Evolutionary conservation across 1,140 invertebrate genomes (phyloP).

Genomic region (Antheraea mylitta): DNA sequence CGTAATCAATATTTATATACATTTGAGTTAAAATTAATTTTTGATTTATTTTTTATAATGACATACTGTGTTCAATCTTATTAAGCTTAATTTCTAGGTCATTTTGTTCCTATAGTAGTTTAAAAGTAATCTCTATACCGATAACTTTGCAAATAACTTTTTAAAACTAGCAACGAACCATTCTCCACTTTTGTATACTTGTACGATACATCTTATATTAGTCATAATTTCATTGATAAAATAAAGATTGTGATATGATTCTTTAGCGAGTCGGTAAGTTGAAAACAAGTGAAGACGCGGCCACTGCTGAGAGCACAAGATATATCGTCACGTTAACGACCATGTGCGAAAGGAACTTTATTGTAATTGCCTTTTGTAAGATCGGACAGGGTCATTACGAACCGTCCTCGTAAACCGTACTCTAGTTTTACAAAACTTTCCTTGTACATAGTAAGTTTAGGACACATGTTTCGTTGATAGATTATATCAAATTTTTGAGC

Average conservation of each 20-base stretch:
- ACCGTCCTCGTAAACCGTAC: slow-evolving; percentile 48
- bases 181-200: too few relatives aligned
- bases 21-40: too few relatives aligned
- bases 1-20: too few relatives aligned
- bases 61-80: too few relatives aligned
- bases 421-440: slow-evolving; percentile 53
- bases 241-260: slow-evolving; percentile 20
- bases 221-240: too few relatives aligned
- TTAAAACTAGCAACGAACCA: not conserved
- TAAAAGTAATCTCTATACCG: too few relatives aligned
- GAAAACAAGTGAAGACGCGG: slow-evolving; percentile 50
- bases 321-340: slow-evolving; percentile 77
- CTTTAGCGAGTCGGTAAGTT: slow-evolving; percentile 36
- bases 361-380: slow-evolving; percentile 79
- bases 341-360: slow-evolving; percentile 76
- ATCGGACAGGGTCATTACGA: slow-evolving; percentile 72
- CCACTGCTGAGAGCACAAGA: slow-evolving; percentile 57
- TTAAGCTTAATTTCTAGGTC: too few relatives aligned
- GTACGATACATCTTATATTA: too few relatives aligned
- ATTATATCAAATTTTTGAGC: not conserved
- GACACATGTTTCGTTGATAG: not conserved
- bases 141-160: too few relatives aligned
- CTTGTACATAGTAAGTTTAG: slow-evolving; percentile 19
- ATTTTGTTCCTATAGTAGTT: too few relatives aligned
- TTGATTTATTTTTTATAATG: too few relatives aligned